Conservation (phyloP, 2,113 vertebrate genomes). For the Gambusia holbrooki region DNA sequence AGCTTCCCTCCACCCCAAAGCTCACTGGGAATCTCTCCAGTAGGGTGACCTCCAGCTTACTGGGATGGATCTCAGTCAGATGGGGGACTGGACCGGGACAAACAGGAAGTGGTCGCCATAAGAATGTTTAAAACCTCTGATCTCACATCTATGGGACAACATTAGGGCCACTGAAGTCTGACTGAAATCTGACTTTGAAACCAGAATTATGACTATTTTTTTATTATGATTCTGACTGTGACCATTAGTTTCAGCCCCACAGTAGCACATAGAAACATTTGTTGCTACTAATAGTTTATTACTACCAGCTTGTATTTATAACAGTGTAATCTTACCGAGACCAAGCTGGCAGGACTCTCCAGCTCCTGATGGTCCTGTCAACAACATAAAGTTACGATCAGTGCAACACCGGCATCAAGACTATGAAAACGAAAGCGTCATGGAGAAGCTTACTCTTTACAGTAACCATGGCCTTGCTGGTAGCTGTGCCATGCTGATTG, state of each 20-base stretch:
- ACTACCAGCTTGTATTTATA: neutral
- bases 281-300: no score
- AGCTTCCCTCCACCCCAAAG: slow-evolving; percentile 89
- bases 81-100: slow-evolving; percentile 79
- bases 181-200: no score
- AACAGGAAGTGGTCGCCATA: neutral
- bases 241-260: no score
- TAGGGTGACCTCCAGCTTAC: slow-evolving; percentile 90
- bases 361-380: slow-evolving; percentile 81
- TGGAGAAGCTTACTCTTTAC: slow-evolving; percentile 86
- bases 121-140: neutral
- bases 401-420: neutral
- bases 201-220: no score
- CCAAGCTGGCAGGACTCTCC: slow-evolving; percentile 80
- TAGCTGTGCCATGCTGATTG: slow-evolving; percentile 86
- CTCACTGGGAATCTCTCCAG: slow-evolving; percentile 89
- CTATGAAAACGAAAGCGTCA: neutral
- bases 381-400: slow-evolving; percentile 1
- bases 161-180: no score
- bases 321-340: slow-evolving; percentile 61
- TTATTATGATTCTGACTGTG: no score
- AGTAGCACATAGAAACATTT: no score
- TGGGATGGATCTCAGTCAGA: slow-evolving; percentile 82
- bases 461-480: slow-evolving; percentile 86
- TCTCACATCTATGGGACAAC: no score